Conservation (phyloP, 2,797 vertebrate genomes). For the Borostomias antarcticus region DNA sequence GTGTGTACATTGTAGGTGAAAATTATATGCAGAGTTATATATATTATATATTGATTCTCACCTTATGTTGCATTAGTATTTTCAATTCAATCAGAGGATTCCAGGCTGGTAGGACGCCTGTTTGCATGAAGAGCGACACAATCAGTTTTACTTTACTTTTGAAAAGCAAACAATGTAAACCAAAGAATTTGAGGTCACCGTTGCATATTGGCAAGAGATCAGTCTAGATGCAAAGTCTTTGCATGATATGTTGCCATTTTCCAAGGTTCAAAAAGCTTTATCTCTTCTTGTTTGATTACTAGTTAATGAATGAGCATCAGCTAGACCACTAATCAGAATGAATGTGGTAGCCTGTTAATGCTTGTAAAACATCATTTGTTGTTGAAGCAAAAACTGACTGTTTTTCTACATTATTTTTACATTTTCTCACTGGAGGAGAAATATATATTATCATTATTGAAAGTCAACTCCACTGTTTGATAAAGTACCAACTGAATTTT, state of each 20-base stretch:
- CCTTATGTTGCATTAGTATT: constrained; percentile 64
- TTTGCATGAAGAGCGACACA: constrained; percentile 69
- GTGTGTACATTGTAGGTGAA: constrained; percentile 67
- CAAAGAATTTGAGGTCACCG: constrained; percentile 94
- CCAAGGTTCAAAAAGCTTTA: constrained; percentile 54
- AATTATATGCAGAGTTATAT: constrained; percentile 58
- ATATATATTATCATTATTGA: constrained; percentile 24
- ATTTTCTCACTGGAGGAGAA: constrained; percentile 55
- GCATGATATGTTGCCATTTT: constrained; percentile 63
- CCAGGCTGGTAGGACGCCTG: constrained; percentile 26
- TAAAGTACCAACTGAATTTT: constrained; percentile 44
- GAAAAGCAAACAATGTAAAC: constrained; percentile 88
- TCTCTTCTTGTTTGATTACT: constrained; percentile 66
- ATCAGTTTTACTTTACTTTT: constrained; percentile 75
- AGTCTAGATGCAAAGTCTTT: constrained; percentile 67
- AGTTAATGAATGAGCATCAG: constrained; percentile 33
- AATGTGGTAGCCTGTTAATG: constrained; percentile 29
- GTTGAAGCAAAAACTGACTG: constrained; percentile 36
- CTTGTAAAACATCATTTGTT: constrained; percentile 41
- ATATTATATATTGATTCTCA: constrained; percentile 65
- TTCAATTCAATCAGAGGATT: constrained; percentile 76
- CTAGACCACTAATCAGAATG: constrained; percentile 35
- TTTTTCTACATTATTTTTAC: constrained; percentile 33
- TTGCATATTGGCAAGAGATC: constrained; percentile 75
- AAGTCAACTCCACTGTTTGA: constrained; percentile 23